A percentile compares a stretch with the other conserved stretches of the same genome.
Conservation (phyloP, 2,797 vertebrate species). For the Eospalax fontanierii region DNA sequence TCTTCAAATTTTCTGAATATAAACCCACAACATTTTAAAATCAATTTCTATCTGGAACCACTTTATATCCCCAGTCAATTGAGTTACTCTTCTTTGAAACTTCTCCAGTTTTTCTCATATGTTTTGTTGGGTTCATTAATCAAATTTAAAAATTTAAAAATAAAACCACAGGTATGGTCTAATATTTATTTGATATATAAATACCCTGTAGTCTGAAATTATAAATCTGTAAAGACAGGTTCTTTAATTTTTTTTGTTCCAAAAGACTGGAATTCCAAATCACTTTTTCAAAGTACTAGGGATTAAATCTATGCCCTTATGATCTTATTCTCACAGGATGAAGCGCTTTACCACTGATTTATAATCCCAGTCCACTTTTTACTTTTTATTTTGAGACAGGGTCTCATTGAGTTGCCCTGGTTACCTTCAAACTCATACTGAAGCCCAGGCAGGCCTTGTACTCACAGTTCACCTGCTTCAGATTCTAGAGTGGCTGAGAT, state of each 20-base stretch:
- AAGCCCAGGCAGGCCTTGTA: not conserved
- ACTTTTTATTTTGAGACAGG: not conserved
- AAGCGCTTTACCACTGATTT: not conserved
- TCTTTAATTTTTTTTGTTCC: not conserved
- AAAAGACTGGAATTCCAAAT: not conserved
- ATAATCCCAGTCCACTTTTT: not conserved
- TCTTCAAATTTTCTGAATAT: conserved; percentile 41
- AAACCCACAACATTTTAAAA: not conserved
- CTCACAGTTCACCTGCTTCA: not conserved
- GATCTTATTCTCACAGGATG: not conserved
- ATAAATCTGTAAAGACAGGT: not conserved
- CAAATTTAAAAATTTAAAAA: conserved; percentile 58
- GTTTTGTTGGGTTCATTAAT: not conserved
- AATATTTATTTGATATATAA: conserved; percentile 37
- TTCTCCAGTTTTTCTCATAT: not conserved
- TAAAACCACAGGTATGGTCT: not conserved
- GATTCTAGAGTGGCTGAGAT: not conserved
- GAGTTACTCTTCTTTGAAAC: not conserved
- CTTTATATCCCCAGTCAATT: not conserved
- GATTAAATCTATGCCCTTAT: not conserved
- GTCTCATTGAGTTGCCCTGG: not conserved
- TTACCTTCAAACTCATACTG: not conserved
- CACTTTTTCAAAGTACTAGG: not conserved
- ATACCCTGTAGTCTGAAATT: not conserved
- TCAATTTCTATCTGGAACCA: conserved; percentile 40